Evolutionary conservation across 2,797 vertebrate species (phyloP), one percentile per base, ranked within the genome.

Genomic region (Distichodus sexfasciatus): DNA sequence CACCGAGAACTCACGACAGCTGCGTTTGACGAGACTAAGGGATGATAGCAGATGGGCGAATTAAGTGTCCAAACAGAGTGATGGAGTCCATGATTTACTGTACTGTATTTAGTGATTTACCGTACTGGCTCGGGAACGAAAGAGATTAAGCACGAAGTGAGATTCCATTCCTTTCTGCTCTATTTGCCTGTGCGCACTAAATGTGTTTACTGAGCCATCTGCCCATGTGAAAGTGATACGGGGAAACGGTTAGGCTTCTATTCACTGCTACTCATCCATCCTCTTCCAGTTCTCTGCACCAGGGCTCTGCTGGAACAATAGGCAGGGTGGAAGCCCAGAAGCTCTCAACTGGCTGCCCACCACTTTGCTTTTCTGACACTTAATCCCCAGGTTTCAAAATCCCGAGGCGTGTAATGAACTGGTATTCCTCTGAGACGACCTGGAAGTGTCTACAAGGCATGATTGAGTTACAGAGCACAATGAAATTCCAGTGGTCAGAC

Each of bases 231-330:
- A 85, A 81, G 44, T 41, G 59, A 79, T 78, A 73, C 69, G 33
- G 10, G 61, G 53, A 64, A 81, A 79, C 76, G 72, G 75, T 74
- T 62, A 65, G 63, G 69, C 55, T 57, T 76, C 53, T 23, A 19
- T 59, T 41, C 53, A 43, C 44, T 60, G 54, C 44, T 26, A 21
- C 41, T 3, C 33, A 72, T 72, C 24, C 61, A 44, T 66, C 21
- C 5, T 36, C 70, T 81, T 76, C 75, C 82, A 82, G 68, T 43
- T 51, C 54, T 41, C 40, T 47, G 51, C 53, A 72, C 40, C 48
- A 61, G 61, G 63, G 64, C 73, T 72, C 84, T 78, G 33, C 72
- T 76, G 72, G 75, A 78, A 83, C 79, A 83, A 78, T 64, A 74
- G 72, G 69, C 65, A 21, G 50, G 55, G 28, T 54, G 19, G 58